A percentile compares a stretch with the other conserved stretches of the same genome.
Evolutionary conservation across 2,113 vertebrate species (phyloP).

Genomic region (Cercocebus atys): DNA sequence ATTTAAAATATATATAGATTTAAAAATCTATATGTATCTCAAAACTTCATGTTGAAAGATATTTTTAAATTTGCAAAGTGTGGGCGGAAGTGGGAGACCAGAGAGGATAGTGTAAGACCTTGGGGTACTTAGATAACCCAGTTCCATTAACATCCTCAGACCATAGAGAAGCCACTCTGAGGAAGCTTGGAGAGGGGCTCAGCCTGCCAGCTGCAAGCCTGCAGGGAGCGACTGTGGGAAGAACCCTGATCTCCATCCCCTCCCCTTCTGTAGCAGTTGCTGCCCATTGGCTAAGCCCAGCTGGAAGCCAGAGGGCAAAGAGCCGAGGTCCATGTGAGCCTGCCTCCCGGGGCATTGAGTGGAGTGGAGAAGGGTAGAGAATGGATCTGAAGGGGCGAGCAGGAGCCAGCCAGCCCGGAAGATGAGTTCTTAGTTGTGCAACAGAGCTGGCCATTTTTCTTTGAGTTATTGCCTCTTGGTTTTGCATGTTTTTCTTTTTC

Average conservation of each 20-base stretch:
- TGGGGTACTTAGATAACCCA: neutral
- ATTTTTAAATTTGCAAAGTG: neutral
- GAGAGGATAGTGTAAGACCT: neutral
- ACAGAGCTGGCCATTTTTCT: neutral
- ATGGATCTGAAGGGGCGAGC: accelerated
- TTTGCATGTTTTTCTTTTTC: neutral
- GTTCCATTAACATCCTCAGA: neutral
- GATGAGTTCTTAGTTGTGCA: neutral
- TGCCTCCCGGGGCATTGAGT: no score
- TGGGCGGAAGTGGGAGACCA: no score
- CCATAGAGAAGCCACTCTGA: no score
- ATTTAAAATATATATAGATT: no score
- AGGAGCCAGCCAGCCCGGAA: neutral
- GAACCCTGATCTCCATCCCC: neutral
- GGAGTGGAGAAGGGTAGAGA: neutral
- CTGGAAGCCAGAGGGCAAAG: neutral
- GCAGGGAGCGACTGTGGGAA: no score
- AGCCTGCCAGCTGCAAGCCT: neutral
- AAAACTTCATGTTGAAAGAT: neutral
- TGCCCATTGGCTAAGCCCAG: neutral
- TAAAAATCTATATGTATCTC: neutral
- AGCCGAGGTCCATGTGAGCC: neutral
- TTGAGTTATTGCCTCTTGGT: neutral
- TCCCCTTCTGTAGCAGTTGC: neutral
- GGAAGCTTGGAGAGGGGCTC: neutral